These are phyloP conservation scores for Drosophila nigricruria DNA, from an alignment of 2,888 invertebrate species.

Conservation along the genomic window DNA sequence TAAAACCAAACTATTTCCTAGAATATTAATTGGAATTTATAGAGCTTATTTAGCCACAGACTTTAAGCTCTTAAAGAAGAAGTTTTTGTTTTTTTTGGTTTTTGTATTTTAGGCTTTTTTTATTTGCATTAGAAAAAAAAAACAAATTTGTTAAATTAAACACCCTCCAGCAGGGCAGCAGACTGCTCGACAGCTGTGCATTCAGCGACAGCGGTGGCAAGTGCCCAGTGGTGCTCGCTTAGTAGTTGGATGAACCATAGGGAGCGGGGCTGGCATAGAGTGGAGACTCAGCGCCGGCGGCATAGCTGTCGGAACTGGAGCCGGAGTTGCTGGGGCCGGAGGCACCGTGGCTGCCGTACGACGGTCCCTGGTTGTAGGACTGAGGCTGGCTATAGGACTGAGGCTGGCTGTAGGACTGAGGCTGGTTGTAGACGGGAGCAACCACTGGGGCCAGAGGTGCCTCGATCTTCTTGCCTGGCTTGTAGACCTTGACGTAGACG, in stretches of 20 bases:
- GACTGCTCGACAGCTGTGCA: slow-evolving; percentile 17
- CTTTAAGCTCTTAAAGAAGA: background rate
- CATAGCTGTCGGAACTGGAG: slow-evolving; percentile 61
- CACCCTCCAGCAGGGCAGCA: slow-evolving; percentile 28
- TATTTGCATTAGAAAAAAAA: slow-evolving; percentile 71
- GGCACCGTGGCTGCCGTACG: slow-evolving; percentile 39
- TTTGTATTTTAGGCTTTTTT: slow-evolving; percentile 46
- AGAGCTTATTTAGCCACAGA: background rate
- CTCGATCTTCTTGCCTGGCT: slow-evolving; percentile 83
- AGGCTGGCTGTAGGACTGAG: slow-evolving; percentile 45
- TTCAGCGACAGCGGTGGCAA: slow-evolving; percentile 5
- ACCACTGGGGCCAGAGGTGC: slow-evolving; percentile 75
- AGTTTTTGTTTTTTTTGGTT: background rate
- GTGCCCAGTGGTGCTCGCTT: slow-evolving; percentile 16
- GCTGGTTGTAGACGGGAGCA: slow-evolving; percentile 69
- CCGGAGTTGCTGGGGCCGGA: slow-evolving; percentile 43
- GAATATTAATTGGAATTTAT: background rate
- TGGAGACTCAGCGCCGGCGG: slow-evolving; percentile 53
- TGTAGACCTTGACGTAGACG: slow-evolving; percentile 84
- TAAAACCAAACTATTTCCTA: no score
- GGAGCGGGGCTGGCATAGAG: slow-evolving; percentile 68
- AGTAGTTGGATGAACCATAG: slow-evolving; percentile 67
- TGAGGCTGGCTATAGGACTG: slow-evolving; percentile 44
- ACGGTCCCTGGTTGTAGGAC: slow-evolving; percentile 41
- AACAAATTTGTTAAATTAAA: slow-evolving; percentile 57